Base-by-base conservation (phyloP, 2,113 vertebrate species). In the Clarias batrachus region DNA sequence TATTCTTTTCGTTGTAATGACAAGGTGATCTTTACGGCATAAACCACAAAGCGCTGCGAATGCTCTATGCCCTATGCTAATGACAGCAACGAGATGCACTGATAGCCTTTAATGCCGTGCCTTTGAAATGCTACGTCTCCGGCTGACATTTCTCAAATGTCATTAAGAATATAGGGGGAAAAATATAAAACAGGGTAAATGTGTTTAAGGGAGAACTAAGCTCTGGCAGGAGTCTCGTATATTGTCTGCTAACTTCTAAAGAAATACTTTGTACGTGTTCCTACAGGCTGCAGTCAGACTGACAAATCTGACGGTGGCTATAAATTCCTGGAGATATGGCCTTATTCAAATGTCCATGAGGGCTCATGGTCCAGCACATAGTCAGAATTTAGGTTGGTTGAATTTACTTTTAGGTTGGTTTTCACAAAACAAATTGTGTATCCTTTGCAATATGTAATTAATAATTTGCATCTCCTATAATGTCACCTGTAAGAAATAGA, bases 81-180 rank as follows among this genome's bases (percentile, higher is more conserved):
- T 68, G 9, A 1, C 63, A 17, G 25, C 33, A 85, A 62, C 37
- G 79, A 66, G 57, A 87, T 68, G 82, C 71, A 65, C 82, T 74
- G 74, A 76, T 83, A 65, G 73, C 27, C 57, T 80, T 85, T 89
- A 81, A 87, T 79, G 86, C 63, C 19, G 52, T 23, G 52, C 60
- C 63, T 84, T 84, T 80, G 68, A 30, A 85, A 54, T 66, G 65
- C 83, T 37, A 8, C 71, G 66, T 83, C 76, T 86, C 84, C 84
- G 5, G 37, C 59, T 54, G 74, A 83, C 87, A 88, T 90, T 76
- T 88, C 60, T 81, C 3, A 73, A 86, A 88, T 86, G 23, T 74
- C 63, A 79, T 66, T 66, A 82, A 66, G 25, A 23, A 78, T 54
- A 85, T 82, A 13, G 65, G 37, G 65, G 37, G 52, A 1, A 57